Conservation (phyloP, 2,113 vertebrate genomes). For the Harpagus bidentatus region DNA sequence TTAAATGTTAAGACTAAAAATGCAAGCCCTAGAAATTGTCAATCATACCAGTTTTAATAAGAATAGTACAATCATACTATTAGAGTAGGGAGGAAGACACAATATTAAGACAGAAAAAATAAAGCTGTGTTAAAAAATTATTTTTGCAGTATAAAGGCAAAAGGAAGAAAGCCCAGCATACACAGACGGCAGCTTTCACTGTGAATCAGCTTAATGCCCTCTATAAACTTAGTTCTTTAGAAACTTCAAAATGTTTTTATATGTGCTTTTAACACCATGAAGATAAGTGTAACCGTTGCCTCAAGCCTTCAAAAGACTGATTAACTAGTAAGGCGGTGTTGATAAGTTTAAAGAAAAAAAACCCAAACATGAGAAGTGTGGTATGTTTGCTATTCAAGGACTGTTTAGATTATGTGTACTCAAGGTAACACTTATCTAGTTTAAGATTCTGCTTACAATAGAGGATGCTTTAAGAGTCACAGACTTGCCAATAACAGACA, state of each 20-base stretch:
- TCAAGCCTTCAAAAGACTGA: too few relatives aligned
- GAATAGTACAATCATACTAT: background rate
- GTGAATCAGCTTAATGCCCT: background rate
- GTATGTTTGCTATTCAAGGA: too few relatives aligned
- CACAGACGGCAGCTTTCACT: background rate
- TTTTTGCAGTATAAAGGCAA: background rate
- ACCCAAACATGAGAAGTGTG: too few relatives aligned
- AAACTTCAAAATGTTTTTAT: background rate
- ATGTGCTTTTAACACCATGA: background rate
- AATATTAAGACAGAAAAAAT: background rate
- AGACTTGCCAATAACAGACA: too few relatives aligned
- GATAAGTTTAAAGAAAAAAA: too few relatives aligned
- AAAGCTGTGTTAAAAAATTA: background rate
- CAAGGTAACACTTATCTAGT: too few relatives aligned
- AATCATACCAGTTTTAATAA: background rate
- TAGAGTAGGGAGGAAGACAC: background rate
- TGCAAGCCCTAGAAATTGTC: background rate
- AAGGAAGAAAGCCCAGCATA: background rate
- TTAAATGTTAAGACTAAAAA: background rate
- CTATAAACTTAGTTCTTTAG: background rate
- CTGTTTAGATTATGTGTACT: too few relatives aligned
- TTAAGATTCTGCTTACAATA: too few relatives aligned
- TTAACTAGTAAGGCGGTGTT: too few relatives aligned
- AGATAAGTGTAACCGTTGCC: background rate
- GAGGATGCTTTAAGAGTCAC: too few relatives aligned